Percentiles rank a stretch among this genome's conserved stretches.
Evolutionary conservation across 2,888 invertebrate genomes (phyloP).

Genomic region (Patella ulyssiponensis): DNA sequence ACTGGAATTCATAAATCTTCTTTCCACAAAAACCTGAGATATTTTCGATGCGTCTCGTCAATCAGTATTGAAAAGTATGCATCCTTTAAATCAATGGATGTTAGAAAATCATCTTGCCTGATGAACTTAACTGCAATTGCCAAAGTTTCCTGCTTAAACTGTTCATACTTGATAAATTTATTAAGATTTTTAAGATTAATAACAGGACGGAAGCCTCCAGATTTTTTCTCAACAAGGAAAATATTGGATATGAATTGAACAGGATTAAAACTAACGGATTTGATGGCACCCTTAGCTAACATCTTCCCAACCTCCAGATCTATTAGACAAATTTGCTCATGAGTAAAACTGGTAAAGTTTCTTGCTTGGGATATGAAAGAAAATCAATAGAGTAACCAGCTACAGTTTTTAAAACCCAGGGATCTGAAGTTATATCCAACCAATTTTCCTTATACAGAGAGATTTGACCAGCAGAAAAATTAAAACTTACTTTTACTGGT

Average conservation of each 20-base stretch:
- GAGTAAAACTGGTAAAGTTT: too few species aligned
- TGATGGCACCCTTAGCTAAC: background rate
- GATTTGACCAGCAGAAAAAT: background rate
- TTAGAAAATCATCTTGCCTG: background rate
- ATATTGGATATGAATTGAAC: background rate
- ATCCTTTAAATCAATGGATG: conserved; percentile 3
- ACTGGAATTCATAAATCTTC: too few species aligned
- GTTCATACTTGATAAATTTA: background rate
- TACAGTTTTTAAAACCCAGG: background rate
- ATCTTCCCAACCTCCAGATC: background rate
- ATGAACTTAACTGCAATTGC: background rate
- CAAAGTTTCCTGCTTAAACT: background rate
- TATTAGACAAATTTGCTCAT: too few species aligned
- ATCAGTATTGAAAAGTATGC: background rate
- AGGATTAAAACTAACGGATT: background rate
- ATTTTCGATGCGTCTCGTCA: background rate
- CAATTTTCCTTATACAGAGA: background rate
- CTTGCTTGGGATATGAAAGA: background rate
- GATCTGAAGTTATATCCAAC: background rate
- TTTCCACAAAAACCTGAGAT: too few species aligned
- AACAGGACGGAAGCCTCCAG: background rate
- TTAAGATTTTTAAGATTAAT: background rate
- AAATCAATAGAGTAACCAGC: background rate
- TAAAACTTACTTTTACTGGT: too few species aligned
- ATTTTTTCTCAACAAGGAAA: conserved; percentile 1